Percentiles rank a stretch among this genome's conserved stretches.
Evolutionary conservation across 2,113 vertebrate species (phyloP).

Genomic region (Ameiurus melas): DNA sequence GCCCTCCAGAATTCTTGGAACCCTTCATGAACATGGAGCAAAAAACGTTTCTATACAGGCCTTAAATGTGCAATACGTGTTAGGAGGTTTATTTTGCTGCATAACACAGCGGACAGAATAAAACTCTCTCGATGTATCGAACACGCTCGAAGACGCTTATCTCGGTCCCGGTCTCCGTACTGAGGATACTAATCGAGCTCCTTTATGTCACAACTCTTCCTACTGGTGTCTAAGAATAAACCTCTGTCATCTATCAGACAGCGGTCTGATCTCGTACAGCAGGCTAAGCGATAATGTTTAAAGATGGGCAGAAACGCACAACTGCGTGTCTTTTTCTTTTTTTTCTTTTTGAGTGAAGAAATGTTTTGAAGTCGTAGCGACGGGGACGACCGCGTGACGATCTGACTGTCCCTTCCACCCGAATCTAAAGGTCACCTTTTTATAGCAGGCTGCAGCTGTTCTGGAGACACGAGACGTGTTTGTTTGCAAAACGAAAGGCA

Average conservation of each 20-base stretch:
- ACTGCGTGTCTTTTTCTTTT: too few relatives aligned
- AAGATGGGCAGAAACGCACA: too few relatives aligned
- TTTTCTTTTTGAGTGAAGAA: too few relatives aligned
- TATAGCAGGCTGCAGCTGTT: neutral
- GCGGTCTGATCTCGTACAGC: too few relatives aligned
- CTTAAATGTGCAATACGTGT: too few relatives aligned
- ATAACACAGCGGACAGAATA: too few relatives aligned
- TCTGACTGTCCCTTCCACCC: neutral
- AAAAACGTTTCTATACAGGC: neutral
- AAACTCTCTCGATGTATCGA: neutral
- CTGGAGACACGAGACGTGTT: neutral
- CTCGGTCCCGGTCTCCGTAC: neutral
- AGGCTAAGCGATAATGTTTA: too few relatives aligned
- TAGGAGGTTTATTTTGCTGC: too few relatives aligned
- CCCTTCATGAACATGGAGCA: neutral
- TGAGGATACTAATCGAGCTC: neutral
- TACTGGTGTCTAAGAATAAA: neutral
- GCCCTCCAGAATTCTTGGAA: neutral
- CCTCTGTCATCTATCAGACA: too few relatives aligned
- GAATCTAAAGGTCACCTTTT: neutral
- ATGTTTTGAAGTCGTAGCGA: neutral
- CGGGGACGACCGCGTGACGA: too few relatives aligned
- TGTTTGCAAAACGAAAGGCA: conserved; percentile 2
- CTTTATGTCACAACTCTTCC: neutral
- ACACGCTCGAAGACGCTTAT: neutral